Evolutionary conservation across 1,140 invertebrate genomes (phyloP).

Genomic region (Anastrepha obliqua): DNA sequence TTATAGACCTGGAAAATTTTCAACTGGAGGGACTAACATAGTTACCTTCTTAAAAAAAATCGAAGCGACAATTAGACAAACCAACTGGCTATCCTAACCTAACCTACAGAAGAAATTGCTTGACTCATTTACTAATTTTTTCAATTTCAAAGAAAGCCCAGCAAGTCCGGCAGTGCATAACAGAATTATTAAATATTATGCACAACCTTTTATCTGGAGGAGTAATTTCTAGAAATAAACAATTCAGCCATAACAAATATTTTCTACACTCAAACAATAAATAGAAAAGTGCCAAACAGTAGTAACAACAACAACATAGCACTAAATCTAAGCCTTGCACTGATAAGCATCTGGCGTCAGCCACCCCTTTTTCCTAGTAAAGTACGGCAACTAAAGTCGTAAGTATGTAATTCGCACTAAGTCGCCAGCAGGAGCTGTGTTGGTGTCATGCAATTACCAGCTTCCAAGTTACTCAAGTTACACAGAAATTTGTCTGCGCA

Average conservation of each 20-base stretch:
- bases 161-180: too few species aligned
- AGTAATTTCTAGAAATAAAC: not conserved
- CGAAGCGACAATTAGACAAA: too few species aligned
- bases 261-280: not conserved
- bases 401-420: conserved; percentile 19
- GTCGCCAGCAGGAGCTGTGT: not conserved
- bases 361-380: not conserved
- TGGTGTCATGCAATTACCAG: conserved; percentile 47
- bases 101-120: too few species aligned
- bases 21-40: too few species aligned
- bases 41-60: too few species aligned
- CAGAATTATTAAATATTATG: too few species aligned
- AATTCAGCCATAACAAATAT: not conserved
- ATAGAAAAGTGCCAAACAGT: not conserved
- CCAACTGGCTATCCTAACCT: too few species aligned
- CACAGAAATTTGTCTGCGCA: conserved; percentile 72
- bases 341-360: conserved; percentile 6
- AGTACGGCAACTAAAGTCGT: not conserved
- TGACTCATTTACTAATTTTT: too few species aligned
- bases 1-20: too few species aligned
- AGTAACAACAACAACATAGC: not conserved
- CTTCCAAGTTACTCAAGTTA: conserved; percentile 74
- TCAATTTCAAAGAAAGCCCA: too few species aligned
- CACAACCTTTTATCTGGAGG: too few species aligned
- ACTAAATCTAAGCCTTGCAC: not conserved